Percentiles rank a stretch among this genome's conserved stretches.
Evolutionary conservation across 2,113 vertebrate genomes (phyloP).

Genomic region (Cranoglanis bouderius): DNA sequence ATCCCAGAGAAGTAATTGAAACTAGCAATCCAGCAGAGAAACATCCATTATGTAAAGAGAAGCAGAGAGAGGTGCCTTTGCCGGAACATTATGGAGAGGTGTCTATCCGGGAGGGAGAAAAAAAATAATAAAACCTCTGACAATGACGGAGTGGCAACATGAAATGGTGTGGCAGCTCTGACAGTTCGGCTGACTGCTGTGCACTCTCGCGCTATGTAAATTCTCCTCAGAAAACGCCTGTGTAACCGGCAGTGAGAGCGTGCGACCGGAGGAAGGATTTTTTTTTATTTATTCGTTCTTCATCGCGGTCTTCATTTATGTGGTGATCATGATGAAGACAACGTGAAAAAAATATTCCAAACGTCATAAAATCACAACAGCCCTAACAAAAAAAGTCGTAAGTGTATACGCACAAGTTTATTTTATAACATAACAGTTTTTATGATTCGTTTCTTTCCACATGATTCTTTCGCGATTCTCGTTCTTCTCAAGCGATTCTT

Average conservation of each 20-base stretch:
- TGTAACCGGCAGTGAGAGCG: conserved; percentile 30
- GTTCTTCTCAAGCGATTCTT: not conserved
- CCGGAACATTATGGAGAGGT: conserved; percentile 53
- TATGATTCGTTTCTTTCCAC: not conserved
- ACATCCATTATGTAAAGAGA: conserved; percentile 57
- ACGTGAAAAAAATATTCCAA: not conserved
- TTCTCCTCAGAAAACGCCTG: conserved; percentile 48
- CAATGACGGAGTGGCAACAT: conserved; percentile 59
- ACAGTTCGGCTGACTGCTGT: conserved; percentile 53
- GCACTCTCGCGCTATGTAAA: conserved; percentile 48
- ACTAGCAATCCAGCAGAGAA: conserved; percentile 49
- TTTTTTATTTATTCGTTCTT: not conserved
- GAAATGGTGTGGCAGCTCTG: conserved; percentile 51
- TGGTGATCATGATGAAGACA: not conserved
- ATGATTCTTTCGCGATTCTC: not conserved
- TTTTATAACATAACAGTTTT: not conserved
- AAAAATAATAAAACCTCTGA: conserved; percentile 42
- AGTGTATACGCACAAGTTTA: not conserved
- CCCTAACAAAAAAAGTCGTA: not conserved
- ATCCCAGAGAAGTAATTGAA: conserved; percentile 53
- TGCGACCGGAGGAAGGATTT: not conserved
- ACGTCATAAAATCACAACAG: not conserved
- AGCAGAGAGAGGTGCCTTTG: conserved; percentile 41
- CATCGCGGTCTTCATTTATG: not conserved
- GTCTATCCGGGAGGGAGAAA: conserved; percentile 47